These are phyloP conservation scores for Papilio gigon DNA, from an alignment of 2,888 invertebrate species.

Conservation along the genomic window DNA sequence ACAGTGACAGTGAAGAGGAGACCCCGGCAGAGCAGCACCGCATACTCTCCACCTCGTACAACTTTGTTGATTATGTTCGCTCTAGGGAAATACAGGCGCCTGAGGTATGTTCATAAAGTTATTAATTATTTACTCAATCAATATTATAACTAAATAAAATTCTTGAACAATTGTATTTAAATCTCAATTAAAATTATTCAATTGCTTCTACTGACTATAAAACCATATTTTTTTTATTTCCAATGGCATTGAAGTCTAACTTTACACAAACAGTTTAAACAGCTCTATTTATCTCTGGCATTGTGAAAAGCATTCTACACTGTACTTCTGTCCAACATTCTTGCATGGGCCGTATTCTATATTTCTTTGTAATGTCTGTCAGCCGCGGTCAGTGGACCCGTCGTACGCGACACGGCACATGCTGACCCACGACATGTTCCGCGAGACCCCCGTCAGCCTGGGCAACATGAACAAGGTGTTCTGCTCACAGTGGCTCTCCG, in stretches of 20 bases:
- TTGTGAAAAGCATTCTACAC: no score
- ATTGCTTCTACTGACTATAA: no score
- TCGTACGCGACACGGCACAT: constrained; percentile 94
- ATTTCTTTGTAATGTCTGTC: constrained; percentile 30
- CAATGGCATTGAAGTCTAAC: no score
- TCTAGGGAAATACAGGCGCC: constrained; percentile 88
- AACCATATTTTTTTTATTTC: no score
- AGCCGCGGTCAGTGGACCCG: constrained; percentile 85
- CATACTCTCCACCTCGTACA: constrained; percentile 90
- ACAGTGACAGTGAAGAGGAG: constrained; percentile 93
- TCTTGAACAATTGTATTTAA: no score
- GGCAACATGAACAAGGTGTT: constrained; percentile 96
- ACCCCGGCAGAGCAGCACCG: constrained; percentile 87
- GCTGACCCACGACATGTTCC: constrained; percentile 93
- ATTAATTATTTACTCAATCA: no score
- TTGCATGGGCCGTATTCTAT: no score
- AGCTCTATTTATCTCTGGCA: no score
- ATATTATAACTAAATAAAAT: no score
- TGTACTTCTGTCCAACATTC: no score
- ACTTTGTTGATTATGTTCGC: constrained; percentile 92
- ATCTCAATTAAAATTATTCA: no score
- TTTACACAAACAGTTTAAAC: no score
- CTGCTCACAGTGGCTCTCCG: constrained; percentile 97
- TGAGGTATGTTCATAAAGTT: constrained; percentile 83
- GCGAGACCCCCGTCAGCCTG: constrained; percentile 90